Evolutionary conservation across 2,113 vertebrate genomes (phyloP).

Genomic region (pig (Sus scrofa)): T2T-Sscrofa CM000820.6:54872001-54872500

Average conservation of each 20-base stretch:
- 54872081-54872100: background rate
- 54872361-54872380: background rate
- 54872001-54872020: background rate
- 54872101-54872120: background rate
- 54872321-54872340: conserved; percentile 27
- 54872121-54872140: background rate
- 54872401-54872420: background rate
- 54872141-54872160: background rate
- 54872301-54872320: background rate
- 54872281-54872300: conserved; percentile 6
- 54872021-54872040: background rate
- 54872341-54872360: background rate
- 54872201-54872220: background rate
- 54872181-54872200: background rate
- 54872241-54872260: background rate
- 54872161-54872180: background rate
- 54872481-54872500: no score
- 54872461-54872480: no score
- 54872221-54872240: background rate
- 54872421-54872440: background rate
- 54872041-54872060: background rate
- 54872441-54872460: no score
- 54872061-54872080: background rate
- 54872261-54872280: conserved; percentile 47
- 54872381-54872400: conserved; percentile 19